Evolutionary conservation across 1,140 invertebrate species (phyloP), one percentile per base, ranked within the genome.

Genomic region (Leptinotarsa texana): DNA sequence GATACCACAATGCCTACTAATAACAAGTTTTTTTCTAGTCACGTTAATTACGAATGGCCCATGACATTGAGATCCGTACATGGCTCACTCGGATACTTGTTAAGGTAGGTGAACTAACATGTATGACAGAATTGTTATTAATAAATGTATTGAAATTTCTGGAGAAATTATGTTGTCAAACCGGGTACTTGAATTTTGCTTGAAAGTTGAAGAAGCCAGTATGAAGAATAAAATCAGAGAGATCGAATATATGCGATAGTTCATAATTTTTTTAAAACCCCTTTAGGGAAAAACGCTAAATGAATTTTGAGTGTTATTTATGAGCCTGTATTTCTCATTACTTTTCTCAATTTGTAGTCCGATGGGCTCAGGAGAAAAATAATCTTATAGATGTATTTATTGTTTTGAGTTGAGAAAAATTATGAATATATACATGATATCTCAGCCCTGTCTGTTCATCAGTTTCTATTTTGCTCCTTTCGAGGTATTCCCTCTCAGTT

Each of bases 31-130:
- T 42, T 57, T 57, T 57, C 51, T 57, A 57, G 51, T 57, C 51
- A 57, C 51, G 51, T 57, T 57, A 57, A 57, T 57, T 57, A 57
- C 51, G 51, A 57, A 57, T 57, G 51, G 51, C 51, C 51, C 51
- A 57, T 57, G 51, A 57, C 51, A 57, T 57, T 57, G 51, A 57
- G 51, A 57, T 57, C 51, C 51, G n/a, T 57, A 57, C 51, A 57
- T 57, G 51, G 51, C 51, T 13, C 51, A 57, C 51, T 57, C 17
- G 3, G 51, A 18, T 57, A 57, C 51, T 57, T 57, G 51, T 57
- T 57, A 57, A 57, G 51, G 51, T 57, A 57, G 51, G 51, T 57
- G 51, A 57, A 57, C 51, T 57, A 57, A 18, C 51, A 13, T 57
- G 51, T 57, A 57, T 57, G 51, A 57, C 13, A 57, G 51, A 57